Conservation (phyloP, 2,113 vertebrate genomes). For the Cyprinodon variegatus region DNA sequence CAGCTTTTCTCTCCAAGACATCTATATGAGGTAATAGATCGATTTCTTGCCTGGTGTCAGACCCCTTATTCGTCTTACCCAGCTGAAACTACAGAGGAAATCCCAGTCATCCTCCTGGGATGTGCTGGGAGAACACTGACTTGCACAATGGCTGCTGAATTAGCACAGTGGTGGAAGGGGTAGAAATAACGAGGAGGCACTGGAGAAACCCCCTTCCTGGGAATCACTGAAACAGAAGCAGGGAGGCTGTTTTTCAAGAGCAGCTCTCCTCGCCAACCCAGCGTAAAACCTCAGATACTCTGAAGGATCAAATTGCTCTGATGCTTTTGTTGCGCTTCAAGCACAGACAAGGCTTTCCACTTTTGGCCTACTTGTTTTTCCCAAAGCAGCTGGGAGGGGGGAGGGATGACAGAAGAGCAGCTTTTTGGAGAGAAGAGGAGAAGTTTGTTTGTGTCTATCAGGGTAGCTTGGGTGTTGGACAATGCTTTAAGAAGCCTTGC, state of each 20-base stretch:
- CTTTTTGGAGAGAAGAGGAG: constrained; percentile 15
- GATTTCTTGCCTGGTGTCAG: neutral
- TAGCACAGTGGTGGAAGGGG: constrained; percentile 31
- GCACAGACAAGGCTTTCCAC: constrained; percentile 60
- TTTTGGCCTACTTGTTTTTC: constrained; percentile 66
- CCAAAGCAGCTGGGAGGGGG: constrained; percentile 38
- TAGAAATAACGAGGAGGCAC: constrained; percentile 44
- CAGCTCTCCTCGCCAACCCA: constrained; percentile 4
- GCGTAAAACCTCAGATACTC: constrained; percentile 35
- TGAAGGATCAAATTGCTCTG: constrained; percentile 65
- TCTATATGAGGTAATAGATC: neutral
- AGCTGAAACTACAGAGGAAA: constrained; percentile 29
- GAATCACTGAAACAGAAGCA: constrained; percentile 38
- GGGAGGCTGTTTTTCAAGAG: constrained; percentile 41
- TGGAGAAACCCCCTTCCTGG: constrained; percentile 28
- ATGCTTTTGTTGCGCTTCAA: constrained; percentile 69
- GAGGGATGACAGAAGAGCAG: constrained; percentile 25
- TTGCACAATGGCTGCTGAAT: constrained; percentile 42
- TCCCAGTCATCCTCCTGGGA: constrained; percentile 51
- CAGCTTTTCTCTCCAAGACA: neutral
- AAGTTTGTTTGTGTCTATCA: constrained; percentile 52
- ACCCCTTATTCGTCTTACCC: neutral
- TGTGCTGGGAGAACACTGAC: constrained; percentile 25
- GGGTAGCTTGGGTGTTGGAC: constrained; percentile 36
- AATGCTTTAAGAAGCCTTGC: constrained; percentile 20